Conservation (phyloP, 2,113 vertebrate genomes). For the Anoura caudifer region DNA sequence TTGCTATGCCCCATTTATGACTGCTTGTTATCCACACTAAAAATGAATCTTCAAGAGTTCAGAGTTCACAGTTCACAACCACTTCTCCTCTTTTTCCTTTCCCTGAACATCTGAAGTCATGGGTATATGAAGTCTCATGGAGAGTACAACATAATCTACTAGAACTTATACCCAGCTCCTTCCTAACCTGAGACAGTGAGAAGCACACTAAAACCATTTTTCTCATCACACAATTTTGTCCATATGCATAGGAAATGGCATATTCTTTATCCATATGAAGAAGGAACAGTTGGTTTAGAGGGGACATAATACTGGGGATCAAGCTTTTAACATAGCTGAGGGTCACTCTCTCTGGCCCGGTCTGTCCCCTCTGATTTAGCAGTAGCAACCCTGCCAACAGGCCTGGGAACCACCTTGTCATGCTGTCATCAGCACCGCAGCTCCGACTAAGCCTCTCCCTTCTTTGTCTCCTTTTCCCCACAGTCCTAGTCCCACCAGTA, state of each 20-base stretch:
- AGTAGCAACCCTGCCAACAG: neutral
- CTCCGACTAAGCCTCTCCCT: neutral
- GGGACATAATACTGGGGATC: neutral
- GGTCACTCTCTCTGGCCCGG: neutral
- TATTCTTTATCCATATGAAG: neutral
- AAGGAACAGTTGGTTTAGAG: neutral
- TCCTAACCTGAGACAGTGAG: neutral
- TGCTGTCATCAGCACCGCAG: neutral
- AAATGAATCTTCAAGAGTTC: neutral
- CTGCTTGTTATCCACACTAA: neutral
- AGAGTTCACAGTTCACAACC: neutral
- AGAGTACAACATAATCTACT: neutral
- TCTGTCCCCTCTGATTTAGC: too few relatives aligned
- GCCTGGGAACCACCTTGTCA: neutral
- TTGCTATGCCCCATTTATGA: neutral
- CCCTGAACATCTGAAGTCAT: neutral
- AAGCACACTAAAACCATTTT: neutral
- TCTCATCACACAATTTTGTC: neutral
- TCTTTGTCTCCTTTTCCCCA: neutral
- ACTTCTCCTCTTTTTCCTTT: neutral
- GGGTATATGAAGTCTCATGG: neutral
- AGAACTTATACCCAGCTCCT: neutral
- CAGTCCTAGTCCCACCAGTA: neutral
- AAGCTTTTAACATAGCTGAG: neutral
- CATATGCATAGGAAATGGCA: neutral